Percentiles rank a stretch among this genome's conserved stretches.
Conservation (phyloP, 2,113 vertebrate genomes). For the Agapornis roseicollis region DNA sequence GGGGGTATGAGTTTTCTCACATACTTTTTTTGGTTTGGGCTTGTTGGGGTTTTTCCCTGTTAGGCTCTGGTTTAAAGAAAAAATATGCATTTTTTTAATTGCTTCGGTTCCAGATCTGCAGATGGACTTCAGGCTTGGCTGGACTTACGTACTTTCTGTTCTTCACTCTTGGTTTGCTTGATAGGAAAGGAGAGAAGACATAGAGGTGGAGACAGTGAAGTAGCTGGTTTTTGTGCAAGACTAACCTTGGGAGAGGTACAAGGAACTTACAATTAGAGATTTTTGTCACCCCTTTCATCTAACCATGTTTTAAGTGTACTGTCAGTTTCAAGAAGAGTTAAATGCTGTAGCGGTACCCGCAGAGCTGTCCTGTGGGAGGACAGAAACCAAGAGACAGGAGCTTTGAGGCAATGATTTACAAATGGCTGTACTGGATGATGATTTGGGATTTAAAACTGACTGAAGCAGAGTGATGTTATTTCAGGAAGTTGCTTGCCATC, state of each 20-base stretch:
- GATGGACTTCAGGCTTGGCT: background rate
- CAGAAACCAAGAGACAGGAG: background rate
- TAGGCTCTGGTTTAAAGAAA: background rate
- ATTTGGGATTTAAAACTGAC: background rate
- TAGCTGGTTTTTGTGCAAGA: background rate
- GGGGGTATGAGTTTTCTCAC: background rate
- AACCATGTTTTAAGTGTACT: background rate
- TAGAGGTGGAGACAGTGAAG: background rate
- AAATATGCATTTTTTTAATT: background rate
- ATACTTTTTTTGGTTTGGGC: rapidly evolving
- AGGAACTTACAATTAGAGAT: background rate
- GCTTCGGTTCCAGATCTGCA: background rate
- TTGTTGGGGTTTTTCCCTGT: too few species aligned
- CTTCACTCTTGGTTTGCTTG: background rate
- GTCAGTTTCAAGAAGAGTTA: background rate
- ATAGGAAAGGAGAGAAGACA: background rate
- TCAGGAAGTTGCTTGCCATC: background rate
- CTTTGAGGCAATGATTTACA: background rate
- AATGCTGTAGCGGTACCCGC: rapidly evolving
- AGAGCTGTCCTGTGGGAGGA: background rate
- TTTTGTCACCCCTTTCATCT: background rate
- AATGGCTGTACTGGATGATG: background rate
- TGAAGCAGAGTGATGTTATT: background rate
- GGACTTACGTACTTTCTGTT: background rate
- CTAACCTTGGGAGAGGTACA: background rate